phyloP scores from a whole-genome alignment of 2,888 invertebrate genomes.

The Epirrhoe tristata region DNA sequence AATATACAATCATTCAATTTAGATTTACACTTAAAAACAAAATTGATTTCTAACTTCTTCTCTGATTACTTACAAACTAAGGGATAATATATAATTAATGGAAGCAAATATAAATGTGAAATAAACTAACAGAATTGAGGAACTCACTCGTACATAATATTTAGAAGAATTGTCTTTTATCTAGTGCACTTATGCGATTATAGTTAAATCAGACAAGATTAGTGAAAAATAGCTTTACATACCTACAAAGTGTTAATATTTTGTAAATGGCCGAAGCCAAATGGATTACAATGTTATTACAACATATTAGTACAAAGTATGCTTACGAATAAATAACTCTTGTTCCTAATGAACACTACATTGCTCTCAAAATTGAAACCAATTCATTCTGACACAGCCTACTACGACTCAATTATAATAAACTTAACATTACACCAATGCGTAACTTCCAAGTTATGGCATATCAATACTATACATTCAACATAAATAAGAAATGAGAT shows the following conservation, averaged over 20 bases:
- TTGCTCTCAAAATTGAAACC: slow-evolving; percentile 49
- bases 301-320: slow-evolving; percentile 23
- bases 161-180: background rate
- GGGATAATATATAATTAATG: slow-evolving; percentile 69
- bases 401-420: slow-evolving; percentile 55
- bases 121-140: slow-evolving; percentile 58
- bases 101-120: slow-evolving; percentile 63
- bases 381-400: slow-evolving; percentile 64
- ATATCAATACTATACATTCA: slow-evolving; percentile 73
- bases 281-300: slow-evolving; percentile 31
- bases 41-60: slow-evolving; percentile 70
- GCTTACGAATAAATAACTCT: slow-evolving; percentile 45
- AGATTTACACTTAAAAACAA: slow-evolving; percentile 68
- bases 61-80: slow-evolving; percentile 71
- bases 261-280: slow-evolving; percentile 20
- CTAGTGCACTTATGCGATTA: background rate
- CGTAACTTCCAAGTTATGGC: slow-evolving; percentile 75
- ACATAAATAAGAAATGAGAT: slow-evolving; percentile 81
- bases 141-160: slow-evolving; percentile 48
- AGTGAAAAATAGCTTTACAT: slow-evolving; percentile 8
- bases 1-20: slow-evolving; percentile 81
- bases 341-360: slow-evolving; percentile 36
- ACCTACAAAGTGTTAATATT: slow-evolving; percentile 5
- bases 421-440: slow-evolving; percentile 68
- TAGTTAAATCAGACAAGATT: slow-evolving; percentile 8